Conservation (phyloP, 2,888 invertebrate genomes). For the Flabesymbios commensalis region DNA sequence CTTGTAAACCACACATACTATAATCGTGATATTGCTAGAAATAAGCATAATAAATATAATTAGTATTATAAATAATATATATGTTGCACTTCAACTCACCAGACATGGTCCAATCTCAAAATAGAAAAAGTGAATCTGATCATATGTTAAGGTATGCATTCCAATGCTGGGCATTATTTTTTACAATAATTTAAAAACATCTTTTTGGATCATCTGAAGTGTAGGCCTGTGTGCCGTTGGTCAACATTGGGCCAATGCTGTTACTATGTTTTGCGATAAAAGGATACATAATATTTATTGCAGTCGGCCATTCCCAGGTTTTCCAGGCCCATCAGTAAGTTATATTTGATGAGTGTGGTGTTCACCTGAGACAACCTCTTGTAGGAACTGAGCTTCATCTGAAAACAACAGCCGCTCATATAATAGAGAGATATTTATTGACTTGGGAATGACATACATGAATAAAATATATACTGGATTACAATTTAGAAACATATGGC, state of each 20-base stretch:
- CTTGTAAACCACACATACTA: too few relatives aligned
- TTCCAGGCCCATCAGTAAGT: conserved; percentile 33
- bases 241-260: too few relatives aligned
- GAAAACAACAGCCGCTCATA: conserved; percentile 14
- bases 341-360: conserved; percentile 30
- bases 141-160: too few relatives aligned
- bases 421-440: background rate
- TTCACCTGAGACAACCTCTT: conserved; percentile 27
- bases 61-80: too few relatives aligned
- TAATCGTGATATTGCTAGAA: too few relatives aligned
- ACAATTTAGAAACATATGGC: too few relatives aligned
- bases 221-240: too few relatives aligned
- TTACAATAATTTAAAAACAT: too few relatives aligned
- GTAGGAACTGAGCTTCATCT: conserved; percentile 32
- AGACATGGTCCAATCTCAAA: conserved; percentile 36
- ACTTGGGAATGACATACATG: background rate
- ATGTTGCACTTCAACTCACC: too few relatives aligned
- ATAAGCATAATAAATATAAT: background rate
- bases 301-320: conserved; percentile 37
- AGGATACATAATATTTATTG: conserved; percentile 40
- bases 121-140: conserved; percentile 38
- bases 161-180: too few relatives aligned
- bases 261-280: conserved; percentile 3
- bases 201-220: too few relatives aligned
- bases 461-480: too few relatives aligned